Evolutionary conservation across 2,113 vertebrate genomes (phyloP), one percentile per base, ranked within the genome.

Genomic region (Fregata magnificens): DNA sequence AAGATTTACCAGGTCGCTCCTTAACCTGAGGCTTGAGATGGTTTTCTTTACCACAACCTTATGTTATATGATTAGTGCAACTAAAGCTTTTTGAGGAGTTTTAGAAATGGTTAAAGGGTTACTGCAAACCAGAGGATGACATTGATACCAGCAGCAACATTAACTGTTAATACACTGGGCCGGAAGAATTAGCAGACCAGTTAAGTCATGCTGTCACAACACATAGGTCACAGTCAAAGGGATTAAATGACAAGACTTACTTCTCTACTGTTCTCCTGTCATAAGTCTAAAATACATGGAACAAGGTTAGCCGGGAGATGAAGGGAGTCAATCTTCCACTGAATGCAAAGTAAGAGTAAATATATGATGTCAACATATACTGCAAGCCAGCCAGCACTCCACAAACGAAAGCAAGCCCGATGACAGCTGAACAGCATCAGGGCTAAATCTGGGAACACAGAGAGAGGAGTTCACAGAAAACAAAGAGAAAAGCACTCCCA

Each of bases 401-500:
- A 25, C 47, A 45, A 49, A 89, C 1, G 32, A 92, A 93, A 79
- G 88, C 81, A 76, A 87, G 87, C 72, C 63, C 5, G 40, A 70
- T 82, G 90, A 85, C 79, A 93, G 95, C 82, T 91, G 79, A 95
- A 45, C 88, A 93, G 88, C 94, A 95, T 34, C 97, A 88, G 96
- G 92, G 96, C 96, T 98, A 97, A 97, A 97, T 95, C 94, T 82
- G 76, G 94, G 94, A 97, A 86, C 77, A 63, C 72, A 50, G 69
- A 91, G 83, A 95, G 78, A 88, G 77, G 71, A 92, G 83, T 87
- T 97, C 97, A 97, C 86, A 95, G 87, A 94, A 98, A 97, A 96
- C 95, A 97, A 97, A 98, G 96, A 84, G 89, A 95, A 93, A 96
- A 97, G 82, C 19, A 0, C 74, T 97, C 98, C 98, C 96, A 97